Evolutionary conservation across 2,113 vertebrate species (phyloP), one percentile per base, ranked within the genome.

Genomic region (Chloroceryle aenea): DNA sequence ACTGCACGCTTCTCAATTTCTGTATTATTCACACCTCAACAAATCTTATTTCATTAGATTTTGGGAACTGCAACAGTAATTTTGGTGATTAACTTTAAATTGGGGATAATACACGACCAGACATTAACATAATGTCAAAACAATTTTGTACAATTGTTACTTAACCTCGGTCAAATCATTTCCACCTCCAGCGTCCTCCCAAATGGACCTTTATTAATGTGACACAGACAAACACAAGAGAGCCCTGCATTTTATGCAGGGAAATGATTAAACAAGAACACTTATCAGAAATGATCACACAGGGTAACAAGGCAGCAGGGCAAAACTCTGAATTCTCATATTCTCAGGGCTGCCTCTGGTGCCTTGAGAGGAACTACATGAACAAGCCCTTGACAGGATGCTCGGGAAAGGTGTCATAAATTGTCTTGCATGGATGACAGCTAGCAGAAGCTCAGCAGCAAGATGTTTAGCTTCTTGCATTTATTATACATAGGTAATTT

Each of bases 61-160:
- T 96, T 97, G 94, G 94, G 95, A 98, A 95, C 79, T 81, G 89
- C 94, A 93, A 73, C 6, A 12, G 88, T 95, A 97, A 98, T 98
- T 98, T 97, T 95, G 64, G 96, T 97, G 97, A 98, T 98, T 97
- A 97, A 97, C 95, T 98, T 98, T 97, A 96, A 98, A 98, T 97
- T 97, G 96, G 86, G 89, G 93, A 96, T 97, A 97, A 97, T 97
- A 92, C 42, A 85, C 0, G 81, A 96, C 93, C 85, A 97, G 92
- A 92, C 92, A 97, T 98, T 98, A 97, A 94, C 96, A 96, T 96
- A 96, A 97, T 97, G 97, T 98, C 97, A 97, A 98, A 98, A 98
- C 96, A 97, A 97, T 98, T 97, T 95, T 89, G 87, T 95, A 95
- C 88, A 97, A 97, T 97, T 97, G 96, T 97, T 97, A 96, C 90